These are phyloP conservation scores for Artibeus jamaicensis DNA, from an alignment of 2,797 vertebrate species.

Conservation along the genomic window DNA sequence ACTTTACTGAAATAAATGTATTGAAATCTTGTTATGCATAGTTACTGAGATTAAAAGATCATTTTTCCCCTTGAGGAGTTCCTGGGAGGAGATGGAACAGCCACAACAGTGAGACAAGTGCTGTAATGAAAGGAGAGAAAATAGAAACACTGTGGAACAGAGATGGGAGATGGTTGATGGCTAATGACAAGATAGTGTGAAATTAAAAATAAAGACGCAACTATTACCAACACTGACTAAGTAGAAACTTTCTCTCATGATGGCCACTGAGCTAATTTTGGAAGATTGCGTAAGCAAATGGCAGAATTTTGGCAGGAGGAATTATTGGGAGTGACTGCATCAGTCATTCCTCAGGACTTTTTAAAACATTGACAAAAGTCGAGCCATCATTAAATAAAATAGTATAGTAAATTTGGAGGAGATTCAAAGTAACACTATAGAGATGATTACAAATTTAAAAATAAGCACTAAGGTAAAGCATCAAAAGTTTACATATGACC, in stretches of 20 bases:
- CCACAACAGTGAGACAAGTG: background rate
- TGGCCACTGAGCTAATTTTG: background rate
- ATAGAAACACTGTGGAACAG: background rate
- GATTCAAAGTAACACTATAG: background rate
- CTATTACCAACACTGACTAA: background rate
- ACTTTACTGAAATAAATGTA: background rate
- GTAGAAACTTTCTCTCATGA: background rate
- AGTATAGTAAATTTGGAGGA: background rate
- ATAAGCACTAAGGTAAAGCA: background rate
- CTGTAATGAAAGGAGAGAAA: background rate
- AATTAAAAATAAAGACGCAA: conserved; percentile 22
- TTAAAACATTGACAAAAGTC: background rate
- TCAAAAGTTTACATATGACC: background rate
- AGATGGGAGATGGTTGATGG: background rate
- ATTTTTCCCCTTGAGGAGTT: background rate
- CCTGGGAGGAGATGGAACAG: background rate
- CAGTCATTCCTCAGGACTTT: background rate
- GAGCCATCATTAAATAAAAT: background rate
- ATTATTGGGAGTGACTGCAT: background rate
- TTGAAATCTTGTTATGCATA: background rate
- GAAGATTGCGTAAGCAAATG: background rate
- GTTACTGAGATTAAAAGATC: background rate
- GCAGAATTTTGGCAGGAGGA: background rate
- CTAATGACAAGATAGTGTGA: background rate
- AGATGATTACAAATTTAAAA: background rate